A percentile compares a stretch with the other conserved stretches of the same genome.
Conservation (phyloP, 2,888 invertebrate species). For the Papilio protenor region DNA sequence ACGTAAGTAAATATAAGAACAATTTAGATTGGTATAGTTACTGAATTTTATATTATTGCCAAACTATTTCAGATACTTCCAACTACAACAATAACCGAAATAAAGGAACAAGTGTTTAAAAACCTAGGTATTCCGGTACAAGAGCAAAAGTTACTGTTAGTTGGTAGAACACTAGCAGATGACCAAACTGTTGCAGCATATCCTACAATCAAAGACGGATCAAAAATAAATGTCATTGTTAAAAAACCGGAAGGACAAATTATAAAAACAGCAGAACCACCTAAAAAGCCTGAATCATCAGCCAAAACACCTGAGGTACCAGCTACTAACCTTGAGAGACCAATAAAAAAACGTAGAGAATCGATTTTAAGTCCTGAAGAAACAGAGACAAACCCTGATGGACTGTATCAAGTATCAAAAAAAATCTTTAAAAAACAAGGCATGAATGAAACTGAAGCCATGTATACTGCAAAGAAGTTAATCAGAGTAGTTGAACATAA, state of each 20-base stretch:
- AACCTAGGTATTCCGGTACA: constrained; percentile 87
- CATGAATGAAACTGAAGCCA: constrained; percentile 86
- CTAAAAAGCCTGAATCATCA: neutral
- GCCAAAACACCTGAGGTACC: neutral
- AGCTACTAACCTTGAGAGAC: neutral
- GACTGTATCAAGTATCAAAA: constrained; percentile 83
- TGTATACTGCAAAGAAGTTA: constrained; percentile 84
- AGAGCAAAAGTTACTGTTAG: constrained; percentile 88
- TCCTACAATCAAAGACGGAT: constrained; percentile 89
- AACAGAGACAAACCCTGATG: constrained; percentile 43
- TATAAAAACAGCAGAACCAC: neutral
- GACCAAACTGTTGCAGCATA: constrained; percentile 88
- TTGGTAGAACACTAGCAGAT: constrained; percentile 89
- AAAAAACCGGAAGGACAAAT: constrained; percentile 85
- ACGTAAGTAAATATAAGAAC: constrained; percentile 73
- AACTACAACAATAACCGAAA: constrained; percentile 85
- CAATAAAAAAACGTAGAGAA: neutral
- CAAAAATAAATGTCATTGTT: constrained; percentile 88
- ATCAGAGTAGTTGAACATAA: constrained; percentile 82
- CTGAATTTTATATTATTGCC: neutral
- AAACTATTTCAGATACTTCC: constrained; percentile 77
- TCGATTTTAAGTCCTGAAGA: neutral
- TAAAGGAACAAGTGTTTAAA: constrained; percentile 87
- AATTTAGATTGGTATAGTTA: neutral
- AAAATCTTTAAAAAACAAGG: constrained; percentile 86